phyloP scores from a whole-genome alignment of 2,113 vertebrate species.

The Paedocypris sp. region DNA sequence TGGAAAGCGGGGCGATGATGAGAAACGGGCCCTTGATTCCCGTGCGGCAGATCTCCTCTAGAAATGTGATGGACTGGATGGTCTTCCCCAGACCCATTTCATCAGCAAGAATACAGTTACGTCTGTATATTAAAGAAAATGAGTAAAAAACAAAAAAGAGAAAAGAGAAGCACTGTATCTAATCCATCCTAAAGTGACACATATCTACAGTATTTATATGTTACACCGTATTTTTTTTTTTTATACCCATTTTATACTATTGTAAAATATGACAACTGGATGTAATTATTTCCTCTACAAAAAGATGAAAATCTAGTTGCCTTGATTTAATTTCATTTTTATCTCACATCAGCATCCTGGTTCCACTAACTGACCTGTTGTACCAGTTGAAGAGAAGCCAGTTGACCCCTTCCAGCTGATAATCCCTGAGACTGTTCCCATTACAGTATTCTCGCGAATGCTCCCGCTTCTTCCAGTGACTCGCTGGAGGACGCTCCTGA shows the following conservation, averaged over 20 bases:
- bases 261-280: too few species aligned
- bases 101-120: constrained; percentile 97
- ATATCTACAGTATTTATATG: too few species aligned
- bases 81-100: constrained; percentile 99
- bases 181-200: too few species aligned
- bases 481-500: constrained; percentile 89
- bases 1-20: constrained; percentile 94
- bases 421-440: constrained; percentile 96
- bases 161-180: too few species aligned
- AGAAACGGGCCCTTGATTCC: constrained; percentile 88
- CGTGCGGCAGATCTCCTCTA: constrained; percentile 79
- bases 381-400: constrained; percentile 99
- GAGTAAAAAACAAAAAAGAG: not conserved
- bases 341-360: too few species aligned
- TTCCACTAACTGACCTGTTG: constrained; percentile 83
- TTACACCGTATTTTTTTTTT: too few species aligned
- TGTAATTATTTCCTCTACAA: too few species aligned
- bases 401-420: constrained; percentile 97
- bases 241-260: too few species aligned
- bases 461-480: constrained; percentile 92
- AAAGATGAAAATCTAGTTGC: too few species aligned
- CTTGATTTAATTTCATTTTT: too few species aligned
- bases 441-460: constrained; percentile 93
- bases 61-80: constrained; percentile 96
- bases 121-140: constrained; percentile 49